Percentiles rank a stretch among this genome's conserved stretches.
phyloP scores from a whole-genome alignment of 2,888 invertebrate species.

The Podabrus alpinus region DNA sequence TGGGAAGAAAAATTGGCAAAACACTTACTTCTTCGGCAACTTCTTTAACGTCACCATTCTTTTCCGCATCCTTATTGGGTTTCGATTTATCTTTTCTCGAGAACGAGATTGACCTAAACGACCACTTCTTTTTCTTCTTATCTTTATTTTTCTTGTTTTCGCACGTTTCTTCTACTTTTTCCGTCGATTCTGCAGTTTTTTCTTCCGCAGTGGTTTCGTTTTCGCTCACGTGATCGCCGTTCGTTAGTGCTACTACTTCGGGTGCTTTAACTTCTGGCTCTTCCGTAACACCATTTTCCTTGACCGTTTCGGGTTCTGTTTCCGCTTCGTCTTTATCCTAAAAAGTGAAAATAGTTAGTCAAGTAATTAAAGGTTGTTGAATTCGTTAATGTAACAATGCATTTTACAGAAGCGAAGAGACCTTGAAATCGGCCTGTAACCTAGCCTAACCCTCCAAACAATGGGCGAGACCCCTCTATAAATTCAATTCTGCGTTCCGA shows the following conservation, averaged over 20 bases:
- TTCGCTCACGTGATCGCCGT: conserved; percentile 56
- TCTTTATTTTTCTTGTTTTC: conserved; percentile 50
- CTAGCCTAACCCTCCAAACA: conserved; percentile 39
- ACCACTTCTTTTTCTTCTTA: conserved; percentile 85
- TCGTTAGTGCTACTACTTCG: conserved; percentile 41
- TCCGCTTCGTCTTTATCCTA: conserved; percentile 52
- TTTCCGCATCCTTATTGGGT: conserved; percentile 69
- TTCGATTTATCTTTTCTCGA: conserved; percentile 87
- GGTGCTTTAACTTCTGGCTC: conserved; percentile 48
- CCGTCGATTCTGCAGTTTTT: conserved; percentile 32
- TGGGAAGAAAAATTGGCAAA: conserved; percentile 2
- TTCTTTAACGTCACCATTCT: conserved; percentile 63
- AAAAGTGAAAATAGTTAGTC: conserved; percentile 22
- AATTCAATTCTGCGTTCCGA: conserved; percentile 15
- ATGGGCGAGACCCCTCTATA: conserved; percentile 29
- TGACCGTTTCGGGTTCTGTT: conserved; percentile 45
- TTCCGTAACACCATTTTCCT: conserved; percentile 52
- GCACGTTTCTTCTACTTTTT: conserved; percentile 43
- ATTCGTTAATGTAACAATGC: not conserved
- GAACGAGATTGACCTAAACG: conserved; percentile 84
- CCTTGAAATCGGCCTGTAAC: conserved; percentile 44
- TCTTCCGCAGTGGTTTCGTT: conserved; percentile 46
- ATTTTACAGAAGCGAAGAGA: conserved; percentile 12
- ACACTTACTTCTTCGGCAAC: conserved; percentile 68
- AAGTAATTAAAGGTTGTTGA: not conserved